Conservation (phyloP, 2,797 vertebrate species). For the Geotrypetes seraphini region DNA sequence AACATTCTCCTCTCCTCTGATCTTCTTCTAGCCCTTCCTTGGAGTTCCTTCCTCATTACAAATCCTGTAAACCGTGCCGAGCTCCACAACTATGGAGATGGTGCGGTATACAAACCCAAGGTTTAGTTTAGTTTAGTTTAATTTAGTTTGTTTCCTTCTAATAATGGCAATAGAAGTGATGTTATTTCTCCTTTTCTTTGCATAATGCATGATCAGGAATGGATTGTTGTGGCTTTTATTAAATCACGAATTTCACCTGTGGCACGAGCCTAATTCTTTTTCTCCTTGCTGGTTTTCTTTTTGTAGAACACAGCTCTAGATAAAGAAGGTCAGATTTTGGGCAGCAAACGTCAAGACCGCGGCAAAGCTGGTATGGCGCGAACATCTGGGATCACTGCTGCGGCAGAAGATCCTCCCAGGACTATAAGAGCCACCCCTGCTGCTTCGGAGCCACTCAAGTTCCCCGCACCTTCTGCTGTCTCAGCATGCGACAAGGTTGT, state of each 20-base stretch:
- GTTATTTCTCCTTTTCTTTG: slow-evolving; percentile 49
- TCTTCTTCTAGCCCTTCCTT: too few species aligned
- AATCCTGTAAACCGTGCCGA: too few species aligned
- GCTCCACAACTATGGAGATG: too few species aligned
- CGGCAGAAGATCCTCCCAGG: slow-evolving; percentile 30
- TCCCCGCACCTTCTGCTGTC: slow-evolving; percentile 1
- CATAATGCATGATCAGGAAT: slow-evolving; percentile 39
- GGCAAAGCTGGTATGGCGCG: slow-evolving; percentile 23
- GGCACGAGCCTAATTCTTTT: neutral
- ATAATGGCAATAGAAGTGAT: neutral
- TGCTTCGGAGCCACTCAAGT: slow-evolving; percentile 23
- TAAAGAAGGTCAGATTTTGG: slow-evolving; percentile 79
- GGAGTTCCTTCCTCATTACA: too few species aligned
- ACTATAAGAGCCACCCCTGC: slow-evolving; percentile 23
- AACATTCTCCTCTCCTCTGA: too few species aligned
- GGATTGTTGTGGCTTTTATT: slow-evolving; percentile 5
- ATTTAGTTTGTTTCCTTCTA: too few species aligned
- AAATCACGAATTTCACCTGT: neutral
- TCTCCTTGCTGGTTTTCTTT: slow-evolving; percentile 18
- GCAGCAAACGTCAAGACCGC: slow-evolving; percentile 48
- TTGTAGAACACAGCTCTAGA: slow-evolving; percentile 94
- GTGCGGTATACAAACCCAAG: too few species aligned
- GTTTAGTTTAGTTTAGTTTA: too few species aligned
- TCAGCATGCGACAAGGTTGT: slow-evolving; percentile 1
- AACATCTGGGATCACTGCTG: slow-evolving; percentile 30